Evolutionary conservation across 2,113 vertebrate genomes (phyloP), one percentile per base, ranked within the genome.

Genomic region (Rhabdomys dilectus): DNA sequence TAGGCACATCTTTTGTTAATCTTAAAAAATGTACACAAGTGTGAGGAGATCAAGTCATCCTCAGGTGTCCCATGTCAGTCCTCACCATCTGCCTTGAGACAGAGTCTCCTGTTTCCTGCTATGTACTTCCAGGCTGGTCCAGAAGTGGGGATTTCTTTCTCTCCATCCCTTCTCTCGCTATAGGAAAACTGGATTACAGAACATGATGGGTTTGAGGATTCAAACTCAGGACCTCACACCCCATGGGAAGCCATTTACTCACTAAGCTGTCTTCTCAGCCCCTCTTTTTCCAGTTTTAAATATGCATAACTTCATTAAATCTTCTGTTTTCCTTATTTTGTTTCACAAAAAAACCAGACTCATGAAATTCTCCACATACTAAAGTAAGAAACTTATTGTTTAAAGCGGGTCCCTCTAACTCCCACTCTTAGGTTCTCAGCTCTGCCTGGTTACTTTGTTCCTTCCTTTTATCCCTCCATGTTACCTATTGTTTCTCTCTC

Each of bases 271-370:
- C 31, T 51, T n/a, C 17, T 36, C 34, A 8, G 45, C 15, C 45
- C 64, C 62, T 89, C 36, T 60, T 66, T 92, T 82, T 24, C 19
- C 34, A 73, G 56, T 58, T 51, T 86, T 93, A 84, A 96, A 85
- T 72, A 21, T 3, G 66, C 13, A 82, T n/a, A 16, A 73, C 60
- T 91, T 39, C 48, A 86, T 78, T 51, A 92, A 93, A 68, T 72
- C 13, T 3, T 60, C 42, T 0, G 13, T 75, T 96, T 89, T 91
- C 64, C 80, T 90, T 75, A 51, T 77, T 95, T 93, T 42, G 13
- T 86, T 93, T 93, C 42, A 82, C 36, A 15, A 89, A 89, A 96
- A n/a, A 68, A 72, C 24, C 21, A n/a, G 42, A 58, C 29, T 21
- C 56, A 15, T 6, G 24, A 91, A 73, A 89, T 73, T 76, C 72